phyloP scores from a whole-genome alignment of 2,113 vertebrate genomes.

The Meles meles region DNA sequence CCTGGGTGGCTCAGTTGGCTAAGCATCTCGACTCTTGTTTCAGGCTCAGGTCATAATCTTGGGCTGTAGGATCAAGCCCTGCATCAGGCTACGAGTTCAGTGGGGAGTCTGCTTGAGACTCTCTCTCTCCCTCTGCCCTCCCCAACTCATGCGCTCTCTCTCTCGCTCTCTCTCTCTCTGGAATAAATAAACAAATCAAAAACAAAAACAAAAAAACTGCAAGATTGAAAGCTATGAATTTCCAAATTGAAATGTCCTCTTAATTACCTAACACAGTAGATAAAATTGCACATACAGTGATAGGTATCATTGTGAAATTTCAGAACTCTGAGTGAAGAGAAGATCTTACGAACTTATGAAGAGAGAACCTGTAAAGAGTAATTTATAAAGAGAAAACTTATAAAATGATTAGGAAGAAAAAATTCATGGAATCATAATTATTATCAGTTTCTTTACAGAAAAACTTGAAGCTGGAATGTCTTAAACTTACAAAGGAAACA shows the following conservation, averaged over 20 bases:
- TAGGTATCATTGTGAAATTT: neutral
- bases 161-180: neutral
- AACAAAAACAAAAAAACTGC: neutral
- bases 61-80: neutral
- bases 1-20: neutral
- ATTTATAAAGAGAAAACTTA: neutral
- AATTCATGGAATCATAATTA: neutral
- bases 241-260: neutral
- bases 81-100: neutral
- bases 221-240: neutral
- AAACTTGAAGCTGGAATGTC: neutral
- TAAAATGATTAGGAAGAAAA: neutral
- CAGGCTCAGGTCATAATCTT: neutral
- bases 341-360: neutral
- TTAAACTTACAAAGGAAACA: neutral
- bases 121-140: neutral
- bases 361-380: neutral
- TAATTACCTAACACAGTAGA: neutral
- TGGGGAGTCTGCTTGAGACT: neutral
- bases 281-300: neutral
- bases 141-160: neutral
- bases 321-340: neutral
- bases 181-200: neutral
- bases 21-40: neutral
- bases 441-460: neutral